These are phyloP conservation scores for Venusia cambrica DNA, from an alignment of 2,888 invertebrate species.

Conservation along the genomic window DNA sequence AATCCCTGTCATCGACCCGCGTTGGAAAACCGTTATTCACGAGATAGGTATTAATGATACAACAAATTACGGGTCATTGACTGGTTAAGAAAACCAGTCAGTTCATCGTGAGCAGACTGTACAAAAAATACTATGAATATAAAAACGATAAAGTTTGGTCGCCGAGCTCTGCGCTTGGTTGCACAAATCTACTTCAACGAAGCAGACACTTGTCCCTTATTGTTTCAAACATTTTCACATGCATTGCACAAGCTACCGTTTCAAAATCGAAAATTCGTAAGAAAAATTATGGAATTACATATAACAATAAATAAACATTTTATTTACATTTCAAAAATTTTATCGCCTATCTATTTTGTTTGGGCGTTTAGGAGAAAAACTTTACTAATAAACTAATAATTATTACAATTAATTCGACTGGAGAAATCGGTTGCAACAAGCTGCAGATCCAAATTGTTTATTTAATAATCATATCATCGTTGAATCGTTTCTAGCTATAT, in stretches of 20 bases:
- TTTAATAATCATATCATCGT: constrained; percentile 12
- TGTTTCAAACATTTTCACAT: constrained; percentile 65
- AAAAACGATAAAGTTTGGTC: constrained; percentile 46
- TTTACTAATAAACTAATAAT: constrained; percentile 42
- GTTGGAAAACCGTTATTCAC: too few species aligned
- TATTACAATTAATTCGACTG: constrained; percentile 25
- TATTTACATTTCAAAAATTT: constrained; percentile 76
- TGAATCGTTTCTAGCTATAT: constrained; percentile 29
- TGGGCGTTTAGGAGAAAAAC: constrained; percentile 56
- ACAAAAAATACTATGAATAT: too few species aligned
- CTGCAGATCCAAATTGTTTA: constrained; percentile 18
- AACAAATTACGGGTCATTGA: too few species aligned
- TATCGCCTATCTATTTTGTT: constrained; percentile 73
- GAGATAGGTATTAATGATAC: too few species aligned
- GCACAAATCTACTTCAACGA: constrained; percentile 46
- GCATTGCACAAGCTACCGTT: constrained; percentile 70
- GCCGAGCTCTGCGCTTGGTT: constrained; percentile 21
- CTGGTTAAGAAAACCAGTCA: too few species aligned
- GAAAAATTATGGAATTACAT: constrained; percentile 74
- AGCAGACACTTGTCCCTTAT: constrained; percentile 66
- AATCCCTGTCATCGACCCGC: too few species aligned
- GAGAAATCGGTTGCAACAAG: constrained; percentile 22
- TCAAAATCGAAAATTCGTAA: constrained; percentile 75
- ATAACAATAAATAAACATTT: constrained; percentile 80
- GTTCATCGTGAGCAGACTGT: too few species aligned